Percentiles rank a stretch among this genome's conserved stretches.
Evolutionary conservation across 2,888 invertebrate genomes (phyloP).

Genomic region (Rhogogaster chlorosoma): DNA sequence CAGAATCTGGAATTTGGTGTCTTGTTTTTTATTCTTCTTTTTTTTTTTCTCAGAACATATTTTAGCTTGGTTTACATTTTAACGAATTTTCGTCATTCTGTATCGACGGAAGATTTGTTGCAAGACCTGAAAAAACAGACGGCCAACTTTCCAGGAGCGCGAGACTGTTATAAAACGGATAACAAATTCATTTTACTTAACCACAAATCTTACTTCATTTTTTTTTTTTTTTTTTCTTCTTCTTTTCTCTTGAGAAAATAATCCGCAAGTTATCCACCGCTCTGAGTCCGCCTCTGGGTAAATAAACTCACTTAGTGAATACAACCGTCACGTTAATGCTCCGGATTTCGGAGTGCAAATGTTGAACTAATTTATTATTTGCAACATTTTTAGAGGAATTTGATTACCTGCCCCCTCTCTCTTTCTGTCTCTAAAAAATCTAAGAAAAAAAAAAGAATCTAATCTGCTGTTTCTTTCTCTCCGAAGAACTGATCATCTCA

Average conservation of each 20-base stretch:
- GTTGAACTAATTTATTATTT: neutral
- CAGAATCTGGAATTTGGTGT: neutral
- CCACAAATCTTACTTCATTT: neutral
- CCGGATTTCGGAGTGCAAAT: slow-evolving; percentile 1
- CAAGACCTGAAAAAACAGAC: slow-evolving; percentile 9
- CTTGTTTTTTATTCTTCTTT: neutral
- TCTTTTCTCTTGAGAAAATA: slow-evolving; percentile 2
- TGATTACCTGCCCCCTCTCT: neutral
- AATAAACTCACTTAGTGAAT: slow-evolving; percentile 4
- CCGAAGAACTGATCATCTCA: neutral
- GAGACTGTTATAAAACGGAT: neutral
- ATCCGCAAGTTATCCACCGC: slow-evolving; percentile 31
- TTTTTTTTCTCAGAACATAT: neutral
- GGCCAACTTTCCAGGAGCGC: neutral
- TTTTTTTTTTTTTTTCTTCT: neutral
- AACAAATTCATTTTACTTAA: neutral
- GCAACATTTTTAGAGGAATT: neutral
- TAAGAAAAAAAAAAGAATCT: too few relatives aligned
- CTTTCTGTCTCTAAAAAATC: neutral
- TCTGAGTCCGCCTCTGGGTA: slow-evolving; percentile 1
- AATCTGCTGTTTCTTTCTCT: neutral
- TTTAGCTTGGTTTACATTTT: neutral
- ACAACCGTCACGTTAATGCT: slow-evolving; percentile 18
- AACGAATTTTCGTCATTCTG: neutral
- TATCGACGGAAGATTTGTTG: neutral